phyloP scores from a whole-genome alignment of 2,113 vertebrate genomes.

The Hiodon tergisus region DNA sequence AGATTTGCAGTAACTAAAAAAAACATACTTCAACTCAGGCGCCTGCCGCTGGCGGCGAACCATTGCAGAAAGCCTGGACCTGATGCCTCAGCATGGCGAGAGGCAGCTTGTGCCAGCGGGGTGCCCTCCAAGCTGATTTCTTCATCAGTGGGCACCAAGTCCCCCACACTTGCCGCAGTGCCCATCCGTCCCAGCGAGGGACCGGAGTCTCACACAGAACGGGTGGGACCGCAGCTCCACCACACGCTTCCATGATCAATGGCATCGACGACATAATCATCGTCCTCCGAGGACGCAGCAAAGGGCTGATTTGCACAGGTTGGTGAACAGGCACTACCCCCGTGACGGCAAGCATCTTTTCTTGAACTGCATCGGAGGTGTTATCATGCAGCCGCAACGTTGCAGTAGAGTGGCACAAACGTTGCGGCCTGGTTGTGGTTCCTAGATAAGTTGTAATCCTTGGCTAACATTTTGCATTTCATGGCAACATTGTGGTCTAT shows the following conservation, averaged over 20 bases:
- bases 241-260: too few species aligned
- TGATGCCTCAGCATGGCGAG: constrained; percentile 43
- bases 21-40: constrained; percentile 50
- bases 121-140: constrained; percentile 58
- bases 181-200: background rate
- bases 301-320: background rate
- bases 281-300: too few species aligned
- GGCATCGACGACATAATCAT: too few species aligned
- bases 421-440: too few species aligned
- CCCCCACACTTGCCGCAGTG: constrained; percentile 23
- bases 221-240: background rate
- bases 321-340: background rate
- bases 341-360: background rate
- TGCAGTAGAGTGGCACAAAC: too few species aligned
- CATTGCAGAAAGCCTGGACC: constrained; percentile 48
- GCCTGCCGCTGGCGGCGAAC: constrained; percentile 32
- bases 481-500: too few species aligned
- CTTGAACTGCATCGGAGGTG: background rate
- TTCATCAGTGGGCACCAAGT: constrained; percentile 57
- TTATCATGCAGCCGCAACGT: background rate
- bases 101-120: constrained; percentile 62
- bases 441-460: too few species aligned
- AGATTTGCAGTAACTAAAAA: constrained; percentile 22
- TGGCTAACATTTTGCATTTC: too few species aligned
- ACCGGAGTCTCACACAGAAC: background rate